These are phyloP conservation scores for Mactromeris polynyma DNA, from an alignment of 2,888 invertebrate genomes.

Conservation along the genomic window DNA sequence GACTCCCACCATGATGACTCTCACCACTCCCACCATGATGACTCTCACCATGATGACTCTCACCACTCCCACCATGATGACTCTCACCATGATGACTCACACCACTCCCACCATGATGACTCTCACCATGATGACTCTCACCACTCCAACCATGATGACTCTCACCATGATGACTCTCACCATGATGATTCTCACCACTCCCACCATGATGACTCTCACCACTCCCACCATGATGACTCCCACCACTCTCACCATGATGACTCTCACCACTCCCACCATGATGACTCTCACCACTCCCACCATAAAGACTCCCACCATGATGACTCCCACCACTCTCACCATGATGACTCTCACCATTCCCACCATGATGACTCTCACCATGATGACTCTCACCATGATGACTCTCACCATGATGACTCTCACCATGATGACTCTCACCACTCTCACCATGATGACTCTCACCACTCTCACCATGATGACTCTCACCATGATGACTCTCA, in stretches of 20 bases:
- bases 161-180: no score
- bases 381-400: no score
- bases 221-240: no score
- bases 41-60: no score
- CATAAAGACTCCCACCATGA: neutral
- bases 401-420: no score
- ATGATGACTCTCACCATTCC: no score
- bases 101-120: no score
- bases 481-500: neutral
- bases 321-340: no score
- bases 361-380: neutral
- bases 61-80: neutral
- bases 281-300: neutral
- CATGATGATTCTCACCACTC: neutral
- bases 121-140: neutral
- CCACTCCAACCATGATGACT: no score
- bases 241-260: neutral
- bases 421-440: neutral
- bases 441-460: no score
- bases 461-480: neutral
- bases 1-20: neutral
- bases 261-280: neutral
- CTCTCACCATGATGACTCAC: neutral
- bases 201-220: neutral
- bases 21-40: constrained; percentile 12